Evolutionary conservation across 37 sponge, comb jelly and placozoan species (phyloP).

Genomic region (Aplysina aerophoba): DNA sequence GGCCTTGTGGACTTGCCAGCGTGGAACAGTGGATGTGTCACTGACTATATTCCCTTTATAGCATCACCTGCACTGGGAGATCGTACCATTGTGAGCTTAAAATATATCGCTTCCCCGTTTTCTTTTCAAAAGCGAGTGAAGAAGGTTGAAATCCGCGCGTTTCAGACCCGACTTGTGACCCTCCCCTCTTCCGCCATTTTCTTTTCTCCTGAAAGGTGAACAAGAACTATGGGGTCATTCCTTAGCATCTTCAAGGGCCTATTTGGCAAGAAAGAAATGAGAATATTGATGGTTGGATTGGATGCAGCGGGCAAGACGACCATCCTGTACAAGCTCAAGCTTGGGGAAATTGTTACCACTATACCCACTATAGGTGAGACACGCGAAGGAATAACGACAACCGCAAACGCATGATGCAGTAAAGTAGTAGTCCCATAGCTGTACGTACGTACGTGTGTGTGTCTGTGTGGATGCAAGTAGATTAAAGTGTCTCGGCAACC

Average conservation of each 20-base stretch:
- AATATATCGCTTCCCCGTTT: too few relatives aligned
- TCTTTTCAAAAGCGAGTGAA: too few relatives aligned
- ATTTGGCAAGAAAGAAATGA: slow-evolving; percentile 98
- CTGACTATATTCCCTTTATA: slow-evolving; percentile 9
- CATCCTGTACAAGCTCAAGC: slow-evolving; percentile 97
- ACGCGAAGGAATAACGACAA: not conserved
- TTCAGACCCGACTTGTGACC: not conserved
- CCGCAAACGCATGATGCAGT: too few relatives aligned
- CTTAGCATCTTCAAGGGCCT: slow-evolving; percentile 87
- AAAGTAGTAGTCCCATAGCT: not conserved
- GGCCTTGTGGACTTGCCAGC: slow-evolving; percentile 32
- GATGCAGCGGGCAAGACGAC: slow-evolving; percentile 99
- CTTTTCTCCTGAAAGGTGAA: not conserved
- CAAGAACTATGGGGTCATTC: slow-evolving; percentile 62
- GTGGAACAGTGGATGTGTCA: slow-evolving; percentile 25
- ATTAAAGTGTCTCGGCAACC: too few relatives aligned
- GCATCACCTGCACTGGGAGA: too few relatives aligned
- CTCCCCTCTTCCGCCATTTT: slow-evolving; percentile 28
- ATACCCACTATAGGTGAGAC: slow-evolving; percentile 98
- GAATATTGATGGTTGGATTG: slow-evolving; percentile 98
- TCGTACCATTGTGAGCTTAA: too few relatives aligned
- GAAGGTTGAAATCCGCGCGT: too few relatives aligned
- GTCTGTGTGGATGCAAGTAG: not conserved
- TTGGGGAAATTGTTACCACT: slow-evolving; percentile 99
- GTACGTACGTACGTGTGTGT: slow-evolving; percentile 1